Conservation (phyloP, 1,140 invertebrate species). For the Drosophila willistoni region DNA sequence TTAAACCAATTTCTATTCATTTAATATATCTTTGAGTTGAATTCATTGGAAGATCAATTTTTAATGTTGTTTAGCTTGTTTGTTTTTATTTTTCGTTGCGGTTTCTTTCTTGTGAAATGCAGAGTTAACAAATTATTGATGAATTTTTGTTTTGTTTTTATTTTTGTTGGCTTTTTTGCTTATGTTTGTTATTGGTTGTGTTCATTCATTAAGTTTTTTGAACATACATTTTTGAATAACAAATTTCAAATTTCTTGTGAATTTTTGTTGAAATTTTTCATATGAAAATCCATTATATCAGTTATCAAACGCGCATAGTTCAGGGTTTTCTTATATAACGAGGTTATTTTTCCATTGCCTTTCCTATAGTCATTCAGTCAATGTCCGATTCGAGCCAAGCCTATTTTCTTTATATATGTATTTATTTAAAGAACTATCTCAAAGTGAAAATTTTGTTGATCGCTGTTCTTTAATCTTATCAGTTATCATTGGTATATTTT, state of each 20-base stretch:
- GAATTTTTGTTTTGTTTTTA: neutral
- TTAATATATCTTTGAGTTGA: no score
- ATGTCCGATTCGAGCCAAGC: neutral
- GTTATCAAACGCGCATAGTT: neutral
- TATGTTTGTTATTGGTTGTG: neutral
- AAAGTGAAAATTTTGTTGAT: neutral
- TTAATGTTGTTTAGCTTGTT: neutral
- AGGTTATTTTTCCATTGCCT: neutral
- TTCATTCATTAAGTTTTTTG: neutral
- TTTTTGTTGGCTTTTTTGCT: no score
- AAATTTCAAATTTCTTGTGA: conserved; percentile 8
- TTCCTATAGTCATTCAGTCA: neutral
- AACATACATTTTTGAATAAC: neutral
- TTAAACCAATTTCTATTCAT: neutral
- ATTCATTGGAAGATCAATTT: neutral
- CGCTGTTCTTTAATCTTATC: conserved; percentile 9
- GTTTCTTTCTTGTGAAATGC: neutral
- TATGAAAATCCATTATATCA: neutral
- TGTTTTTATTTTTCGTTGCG: no score
- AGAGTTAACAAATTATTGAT: conserved; percentile 8
- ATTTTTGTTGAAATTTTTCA: neutral
- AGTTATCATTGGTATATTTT: neutral
- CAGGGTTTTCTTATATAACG: neutral
- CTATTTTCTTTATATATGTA: neutral
- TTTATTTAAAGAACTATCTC: neutral